These are phyloP conservation scores for Brachionus rubens DNA, from an alignment of 1,140 invertebrate species.

Conservation along the genomic window DNA sequence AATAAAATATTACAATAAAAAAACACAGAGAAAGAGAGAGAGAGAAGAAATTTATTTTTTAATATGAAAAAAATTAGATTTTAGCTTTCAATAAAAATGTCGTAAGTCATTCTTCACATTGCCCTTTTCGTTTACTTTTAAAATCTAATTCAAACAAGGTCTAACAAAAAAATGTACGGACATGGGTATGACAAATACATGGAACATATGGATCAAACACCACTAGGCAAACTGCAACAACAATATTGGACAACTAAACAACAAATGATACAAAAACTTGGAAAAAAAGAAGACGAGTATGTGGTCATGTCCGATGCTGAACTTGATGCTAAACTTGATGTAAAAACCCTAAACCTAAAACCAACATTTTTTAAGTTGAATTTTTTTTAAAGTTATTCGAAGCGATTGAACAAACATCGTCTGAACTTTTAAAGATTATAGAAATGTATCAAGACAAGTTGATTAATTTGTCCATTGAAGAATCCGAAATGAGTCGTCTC, in stretches of 20 bases:
- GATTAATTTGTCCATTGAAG: constrained; percentile 88
- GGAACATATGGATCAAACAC: constrained; percentile 63
- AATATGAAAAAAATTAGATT: no score
- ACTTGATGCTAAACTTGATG: constrained; percentile 90
- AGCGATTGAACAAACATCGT: constrained; percentile 86
- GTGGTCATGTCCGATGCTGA: constrained; percentile 91
- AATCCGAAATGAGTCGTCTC: constrained; percentile 88
- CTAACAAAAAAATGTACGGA: no score
- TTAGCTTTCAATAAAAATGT: no score
- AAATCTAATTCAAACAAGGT: no score
- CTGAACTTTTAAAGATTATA: constrained; percentile 80
- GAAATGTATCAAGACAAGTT: constrained; percentile 89
- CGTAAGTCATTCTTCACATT: no score
- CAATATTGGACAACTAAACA: constrained; percentile 98
- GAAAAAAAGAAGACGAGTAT: constrained; percentile 95
- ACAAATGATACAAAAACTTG: constrained; percentile 84
- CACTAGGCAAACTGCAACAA: constrained; percentile 80
- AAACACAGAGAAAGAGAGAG: no score
- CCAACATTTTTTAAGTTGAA: no score
- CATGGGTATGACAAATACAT: constrained; percentile 53
- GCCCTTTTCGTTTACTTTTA: no score
- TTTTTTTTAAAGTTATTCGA: constrained; percentile 69
- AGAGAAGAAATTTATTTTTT: no score
- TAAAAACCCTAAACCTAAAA: no score
- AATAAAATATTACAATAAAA: no score